Percentiles rank a stretch among this genome's conserved stretches.
phyloP scores from a whole-genome alignment of 2,797 vertebrate species.

The Scarus forsteni region DNA sequence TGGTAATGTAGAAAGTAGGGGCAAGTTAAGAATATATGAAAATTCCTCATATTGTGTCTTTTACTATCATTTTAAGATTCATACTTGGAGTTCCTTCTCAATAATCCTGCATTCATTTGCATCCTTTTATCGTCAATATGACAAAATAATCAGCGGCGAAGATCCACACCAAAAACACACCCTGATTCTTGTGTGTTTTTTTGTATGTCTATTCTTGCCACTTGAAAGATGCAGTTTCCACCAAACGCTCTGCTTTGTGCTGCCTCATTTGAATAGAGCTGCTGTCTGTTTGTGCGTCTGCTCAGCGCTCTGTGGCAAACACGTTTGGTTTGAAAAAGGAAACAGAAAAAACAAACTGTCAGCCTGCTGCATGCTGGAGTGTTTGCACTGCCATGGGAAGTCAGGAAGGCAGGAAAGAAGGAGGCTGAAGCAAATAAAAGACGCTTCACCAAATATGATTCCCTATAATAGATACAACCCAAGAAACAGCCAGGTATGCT shows the following conservation, averaged over 20 bases:
- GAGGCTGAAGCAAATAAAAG: neutral
- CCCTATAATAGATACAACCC: constrained; percentile 1
- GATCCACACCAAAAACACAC: constrained; percentile 6
- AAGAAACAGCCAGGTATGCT: neutral
- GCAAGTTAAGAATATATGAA: no score
- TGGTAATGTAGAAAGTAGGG: no score
- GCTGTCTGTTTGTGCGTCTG: constrained; percentile 13
- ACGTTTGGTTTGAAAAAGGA: constrained; percentile 14
- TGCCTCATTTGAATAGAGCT: constrained; percentile 29
- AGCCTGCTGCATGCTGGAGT: neutral
- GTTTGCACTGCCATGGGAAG: constrained; percentile 9
- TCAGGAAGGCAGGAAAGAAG: neutral
- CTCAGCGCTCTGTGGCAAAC: constrained; percentile 15
- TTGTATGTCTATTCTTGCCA: constrained; percentile 20
- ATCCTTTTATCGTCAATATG: neutral
- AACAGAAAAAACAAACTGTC: constrained; percentile 24
- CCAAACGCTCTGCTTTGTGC: constrained; percentile 27
- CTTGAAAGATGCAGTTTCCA: constrained; percentile 5
- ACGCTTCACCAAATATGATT: neutral
- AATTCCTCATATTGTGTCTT: no score
- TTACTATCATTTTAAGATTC: no score
- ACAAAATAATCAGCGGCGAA: neutral
- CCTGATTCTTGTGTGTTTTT: neutral
- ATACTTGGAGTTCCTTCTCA: neutral
- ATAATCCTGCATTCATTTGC: neutral